phyloP scores from a whole-genome alignment of 2,888 invertebrate genomes.

The Acanthopleura granulata region DNA sequence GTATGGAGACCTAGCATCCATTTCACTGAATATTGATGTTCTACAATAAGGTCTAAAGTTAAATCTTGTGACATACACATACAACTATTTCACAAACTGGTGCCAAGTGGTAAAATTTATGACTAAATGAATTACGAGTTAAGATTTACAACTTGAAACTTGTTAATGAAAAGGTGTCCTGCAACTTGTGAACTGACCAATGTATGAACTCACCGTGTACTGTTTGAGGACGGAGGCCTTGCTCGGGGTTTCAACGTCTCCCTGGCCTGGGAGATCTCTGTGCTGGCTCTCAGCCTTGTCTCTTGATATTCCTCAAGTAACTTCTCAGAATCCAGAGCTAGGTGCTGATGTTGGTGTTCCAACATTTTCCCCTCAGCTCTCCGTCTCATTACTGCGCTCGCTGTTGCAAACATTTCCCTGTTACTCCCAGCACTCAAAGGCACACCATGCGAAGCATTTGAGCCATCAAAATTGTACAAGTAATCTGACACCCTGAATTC shows the following conservation, averaged over 20 bases:
- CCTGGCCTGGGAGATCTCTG: constrained; percentile 31
- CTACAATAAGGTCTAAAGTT: too few species aligned
- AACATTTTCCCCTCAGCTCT: not conserved
- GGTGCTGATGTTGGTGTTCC: not conserved
- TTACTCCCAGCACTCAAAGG: not conserved
- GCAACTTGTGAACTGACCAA: too few species aligned
- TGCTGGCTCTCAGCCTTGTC: constrained; percentile 24
- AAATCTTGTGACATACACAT: too few species aligned
- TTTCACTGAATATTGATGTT: too few species aligned
- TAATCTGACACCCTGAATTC: not conserved
- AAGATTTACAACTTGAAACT: too few species aligned
- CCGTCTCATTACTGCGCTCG: not conserved
- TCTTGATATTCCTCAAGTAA: constrained; percentile 32
- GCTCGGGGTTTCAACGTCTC: constrained; percentile 22
- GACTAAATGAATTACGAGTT: too few species aligned
- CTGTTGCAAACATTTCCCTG: not conserved
- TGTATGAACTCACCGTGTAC: too few species aligned
- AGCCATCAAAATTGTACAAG: constrained; percentile 8
- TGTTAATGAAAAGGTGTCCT: too few species aligned
- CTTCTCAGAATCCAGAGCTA: constrained; percentile 30
- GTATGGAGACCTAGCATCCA: too few species aligned
- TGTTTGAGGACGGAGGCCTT: not conserved
- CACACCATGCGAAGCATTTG: not conserved
- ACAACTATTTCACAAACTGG: too few species aligned
- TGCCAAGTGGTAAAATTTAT: too few species aligned